A percentile compares a stretch with the other conserved stretches of the same genome.
These are phyloP conservation scores for Rhamnusium bicolor DNA, from an alignment of 2,888 invertebrate species.

Conservation along the genomic window DNA sequence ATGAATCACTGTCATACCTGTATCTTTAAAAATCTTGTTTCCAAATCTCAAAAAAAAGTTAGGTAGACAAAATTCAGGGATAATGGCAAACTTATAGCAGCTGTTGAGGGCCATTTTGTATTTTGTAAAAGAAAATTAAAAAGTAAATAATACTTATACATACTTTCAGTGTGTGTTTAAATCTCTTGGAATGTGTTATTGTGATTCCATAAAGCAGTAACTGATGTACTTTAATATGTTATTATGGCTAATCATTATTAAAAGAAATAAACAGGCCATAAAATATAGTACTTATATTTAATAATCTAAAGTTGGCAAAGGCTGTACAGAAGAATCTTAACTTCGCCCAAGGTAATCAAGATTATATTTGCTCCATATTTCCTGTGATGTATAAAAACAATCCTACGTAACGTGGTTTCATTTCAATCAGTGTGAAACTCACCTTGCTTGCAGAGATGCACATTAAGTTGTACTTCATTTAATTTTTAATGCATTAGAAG, in stretches of 20 bases:
- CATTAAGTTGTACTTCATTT: neutral
- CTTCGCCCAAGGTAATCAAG: slow-evolving; percentile 37
- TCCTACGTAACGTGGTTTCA: slow-evolving; percentile 28
- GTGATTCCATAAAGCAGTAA: neutral
- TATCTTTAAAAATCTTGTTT: no score
- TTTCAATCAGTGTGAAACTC: slow-evolving; percentile 18
- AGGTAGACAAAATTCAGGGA: no score
- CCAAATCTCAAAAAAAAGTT: no score
- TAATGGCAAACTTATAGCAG: no score
- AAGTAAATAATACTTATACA: no score
- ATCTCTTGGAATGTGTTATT: neutral
- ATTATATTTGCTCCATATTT: slow-evolving; percentile 35
- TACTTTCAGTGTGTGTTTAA: no score
- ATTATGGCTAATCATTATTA: neutral
- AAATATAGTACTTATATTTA: slow-evolving; percentile 11
- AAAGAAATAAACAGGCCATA: slow-evolving; percentile 5
- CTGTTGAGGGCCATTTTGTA: no score
- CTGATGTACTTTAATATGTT: neutral
- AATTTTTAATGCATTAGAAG: neutral
- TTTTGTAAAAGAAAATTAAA: no score
- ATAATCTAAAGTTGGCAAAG: slow-evolving; percentile 2
- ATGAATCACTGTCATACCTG: no score
- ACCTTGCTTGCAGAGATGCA: neutral
- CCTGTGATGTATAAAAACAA: slow-evolving; percentile 27
- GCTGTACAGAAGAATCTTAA: slow-evolving; percentile 32